Evolutionary conservation across 1,140 invertebrate species (phyloP), one percentile per base, ranked within the genome.

Genomic region (Portunus trituberculatus): DNA sequence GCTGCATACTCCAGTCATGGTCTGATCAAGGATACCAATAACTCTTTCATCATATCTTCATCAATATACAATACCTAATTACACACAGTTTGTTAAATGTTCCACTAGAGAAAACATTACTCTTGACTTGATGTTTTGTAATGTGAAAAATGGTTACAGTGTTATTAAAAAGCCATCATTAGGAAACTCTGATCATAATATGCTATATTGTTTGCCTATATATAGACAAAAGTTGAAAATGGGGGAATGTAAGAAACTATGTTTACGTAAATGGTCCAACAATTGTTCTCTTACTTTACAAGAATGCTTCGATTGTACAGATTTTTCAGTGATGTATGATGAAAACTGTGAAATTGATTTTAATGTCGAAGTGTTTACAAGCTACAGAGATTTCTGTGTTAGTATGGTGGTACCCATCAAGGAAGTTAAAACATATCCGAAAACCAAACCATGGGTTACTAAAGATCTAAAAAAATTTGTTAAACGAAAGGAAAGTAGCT

Each of bases 281-380:
- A n/a, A n/a, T n/a, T n/a, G n/a, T n/a, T n/a, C n/a, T n/a, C n/a
- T n/a, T n/a, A n/a, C n/a, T n/a, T n/a, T n/a, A n/a, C n/a, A n/a
- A n/a, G n/a, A n/a, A n/a, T n/a, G n/a, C n/a, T n/a, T n/a, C n/a
- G n/a, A n/a, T n/a, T n/a, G n/a, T n/a, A n/a, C n/a, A n/a, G n/a
- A n/a, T n/a, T n/a, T n/a, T n/a, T n/a, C n/a, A n/a, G n/a, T n/a
- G n/a, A n/a, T n/a, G n/a, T n/a, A n/a, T n/a, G n/a, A n/a, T 87
- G 84, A 87, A 87, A 12, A 87, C 31, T 87, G 84, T 87, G 84
- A 32, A 28, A 87, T 87, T 87, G 84, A 87, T 87, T 87, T 12
- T 87, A 87, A 87, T 28, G 84, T 87, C 84, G 84, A 87, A 87
- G 84, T 87, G 8, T 87, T 87, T 87, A 87, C 84, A 12, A 87